phyloP scores from a whole-genome alignment of 2,797 vertebrate genomes.

The Eutrigla gurnardus region DNA sequence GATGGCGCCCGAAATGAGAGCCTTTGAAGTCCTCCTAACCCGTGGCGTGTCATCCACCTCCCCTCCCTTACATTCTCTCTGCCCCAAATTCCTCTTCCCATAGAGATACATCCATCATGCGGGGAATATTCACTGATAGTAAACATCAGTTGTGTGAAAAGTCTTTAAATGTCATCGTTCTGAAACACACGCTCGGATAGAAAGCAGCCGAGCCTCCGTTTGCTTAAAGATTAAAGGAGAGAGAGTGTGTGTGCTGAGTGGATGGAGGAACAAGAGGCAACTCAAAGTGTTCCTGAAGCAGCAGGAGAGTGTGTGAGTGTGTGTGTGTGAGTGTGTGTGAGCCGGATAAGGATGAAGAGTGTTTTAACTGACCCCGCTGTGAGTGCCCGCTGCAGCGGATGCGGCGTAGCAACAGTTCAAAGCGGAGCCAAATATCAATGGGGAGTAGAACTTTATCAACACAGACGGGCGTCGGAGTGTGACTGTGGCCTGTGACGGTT shows the following conservation, averaged over 20 bases:
- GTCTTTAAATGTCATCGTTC: slow-evolving; percentile 61
- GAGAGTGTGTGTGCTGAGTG: slow-evolving; percentile 17
- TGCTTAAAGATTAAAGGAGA: slow-evolving; percentile 62
- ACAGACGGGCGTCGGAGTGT: slow-evolving; percentile 31
- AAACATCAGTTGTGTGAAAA: slow-evolving; percentile 37
- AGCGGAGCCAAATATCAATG: slow-evolving; percentile 49
- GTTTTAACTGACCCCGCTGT: slow-evolving; percentile 66
- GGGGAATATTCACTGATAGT: slow-evolving; percentile 25
- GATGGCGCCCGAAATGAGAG: slow-evolving; percentile 41
- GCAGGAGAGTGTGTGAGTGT: slow-evolving; percentile 32
- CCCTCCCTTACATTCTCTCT: background rate
- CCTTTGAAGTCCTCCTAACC: slow-evolving; percentile 69
- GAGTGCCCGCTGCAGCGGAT: slow-evolving; percentile 59
- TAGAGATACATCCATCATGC: slow-evolving; percentile 47
- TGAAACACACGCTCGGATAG: slow-evolving; percentile 38
- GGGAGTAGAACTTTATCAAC: slow-evolving; percentile 55
- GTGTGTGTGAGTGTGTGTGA: slow-evolving; percentile 29
- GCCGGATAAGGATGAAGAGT: slow-evolving; percentile 61
- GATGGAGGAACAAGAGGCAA: slow-evolving; percentile 36
- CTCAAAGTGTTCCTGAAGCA: slow-evolving; percentile 44
- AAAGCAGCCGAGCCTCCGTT: slow-evolving; percentile 60
- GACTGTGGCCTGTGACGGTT: slow-evolving; percentile 1
- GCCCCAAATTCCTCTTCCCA: slow-evolving; percentile 10
- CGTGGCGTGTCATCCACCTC: slow-evolving; percentile 35
- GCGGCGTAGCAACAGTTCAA: slow-evolving; percentile 53